Evolutionary conservation across 2,888 invertebrate genomes (phyloP).

Genomic region (Noctua fimbriata): DNA sequence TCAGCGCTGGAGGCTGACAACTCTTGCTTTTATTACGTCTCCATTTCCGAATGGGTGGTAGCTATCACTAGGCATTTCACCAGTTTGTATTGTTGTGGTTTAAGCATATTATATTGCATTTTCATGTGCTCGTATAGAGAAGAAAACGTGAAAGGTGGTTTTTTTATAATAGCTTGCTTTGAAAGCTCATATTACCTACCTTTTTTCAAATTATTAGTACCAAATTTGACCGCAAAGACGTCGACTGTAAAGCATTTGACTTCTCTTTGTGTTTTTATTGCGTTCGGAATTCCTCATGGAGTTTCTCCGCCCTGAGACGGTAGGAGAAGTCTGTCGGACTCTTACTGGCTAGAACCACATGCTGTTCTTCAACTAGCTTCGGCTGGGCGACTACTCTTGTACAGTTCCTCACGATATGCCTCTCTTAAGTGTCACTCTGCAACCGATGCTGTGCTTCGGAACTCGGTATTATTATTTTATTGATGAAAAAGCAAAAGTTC

Average conservation of each 20-base stretch:
- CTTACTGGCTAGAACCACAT: background rate
- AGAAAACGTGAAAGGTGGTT: background rate
- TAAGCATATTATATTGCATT: background rate
- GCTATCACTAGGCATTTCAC: constrained; percentile 32
- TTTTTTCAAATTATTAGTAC: background rate
- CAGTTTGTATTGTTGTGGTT: constrained; percentile 28
- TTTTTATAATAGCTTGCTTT: background rate
- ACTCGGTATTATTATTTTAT: background rate
- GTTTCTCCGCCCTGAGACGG: background rate
- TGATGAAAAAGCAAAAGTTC: background rate
- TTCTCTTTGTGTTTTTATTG: background rate
- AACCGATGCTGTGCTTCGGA: background rate
- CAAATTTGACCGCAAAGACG: background rate
- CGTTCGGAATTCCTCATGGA: background rate
- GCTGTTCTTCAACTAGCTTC: background rate
- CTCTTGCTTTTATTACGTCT: constrained; percentile 64
- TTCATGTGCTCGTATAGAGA: background rate
- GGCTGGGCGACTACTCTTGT: no score
- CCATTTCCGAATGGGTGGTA: constrained; percentile 42
- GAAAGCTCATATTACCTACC: background rate
- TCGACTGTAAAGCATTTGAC: background rate
- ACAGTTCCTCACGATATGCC: background rate
- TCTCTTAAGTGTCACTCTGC: background rate
- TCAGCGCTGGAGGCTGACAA: constrained; percentile 56
- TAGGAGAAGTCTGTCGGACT: background rate